Evolutionary conservation across 2,797 vertebrate species (phyloP).

Genomic region (Esox lucius): DNA sequence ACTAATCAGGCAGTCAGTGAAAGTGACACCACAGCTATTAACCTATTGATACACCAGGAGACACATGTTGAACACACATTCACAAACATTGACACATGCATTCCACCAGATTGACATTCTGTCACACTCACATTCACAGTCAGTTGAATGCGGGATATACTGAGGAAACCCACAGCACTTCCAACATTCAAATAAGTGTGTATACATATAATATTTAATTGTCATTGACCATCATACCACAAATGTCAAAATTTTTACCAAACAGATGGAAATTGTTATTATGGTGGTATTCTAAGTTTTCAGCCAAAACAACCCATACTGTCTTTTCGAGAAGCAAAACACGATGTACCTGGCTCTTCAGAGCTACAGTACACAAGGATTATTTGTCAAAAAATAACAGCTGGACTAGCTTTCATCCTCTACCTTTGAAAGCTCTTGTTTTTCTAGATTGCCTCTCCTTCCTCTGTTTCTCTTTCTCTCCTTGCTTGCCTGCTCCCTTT

Average conservation of each 20-base stretch:
- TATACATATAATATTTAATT: background rate
- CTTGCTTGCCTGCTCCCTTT: constrained; percentile 31
- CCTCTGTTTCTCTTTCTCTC: constrained; percentile 60
- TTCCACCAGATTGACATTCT: constrained; percentile 15
- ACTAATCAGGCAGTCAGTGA: constrained; percentile 92
- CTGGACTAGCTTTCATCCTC: constrained; percentile 78
- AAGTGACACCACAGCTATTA: constrained; percentile 87
- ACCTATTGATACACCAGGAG: constrained; percentile 83
- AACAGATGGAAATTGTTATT: constrained; percentile 22
- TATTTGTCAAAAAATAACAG: constrained; percentile 78
- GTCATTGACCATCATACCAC: background rate
- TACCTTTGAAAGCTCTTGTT: constrained; percentile 80
- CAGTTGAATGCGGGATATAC: no score
- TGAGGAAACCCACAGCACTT: background rate
- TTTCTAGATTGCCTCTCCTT: constrained; percentile 72
- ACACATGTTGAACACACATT: constrained; percentile 61
- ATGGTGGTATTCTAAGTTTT: constrained; percentile 21
- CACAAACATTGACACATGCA: constrained; percentile 13
- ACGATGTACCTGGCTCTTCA: constrained; percentile 74
- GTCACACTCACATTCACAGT: constrained; percentile 10
- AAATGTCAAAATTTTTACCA: background rate
- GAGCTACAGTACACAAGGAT: constrained; percentile 75
- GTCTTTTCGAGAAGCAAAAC: constrained; percentile 70
- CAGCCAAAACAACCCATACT: constrained; percentile 35
- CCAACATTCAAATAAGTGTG: background rate